These are phyloP conservation scores for Protonemura montana DNA, from an alignment of 2,888 invertebrate species.

Conservation along the genomic window DNA sequence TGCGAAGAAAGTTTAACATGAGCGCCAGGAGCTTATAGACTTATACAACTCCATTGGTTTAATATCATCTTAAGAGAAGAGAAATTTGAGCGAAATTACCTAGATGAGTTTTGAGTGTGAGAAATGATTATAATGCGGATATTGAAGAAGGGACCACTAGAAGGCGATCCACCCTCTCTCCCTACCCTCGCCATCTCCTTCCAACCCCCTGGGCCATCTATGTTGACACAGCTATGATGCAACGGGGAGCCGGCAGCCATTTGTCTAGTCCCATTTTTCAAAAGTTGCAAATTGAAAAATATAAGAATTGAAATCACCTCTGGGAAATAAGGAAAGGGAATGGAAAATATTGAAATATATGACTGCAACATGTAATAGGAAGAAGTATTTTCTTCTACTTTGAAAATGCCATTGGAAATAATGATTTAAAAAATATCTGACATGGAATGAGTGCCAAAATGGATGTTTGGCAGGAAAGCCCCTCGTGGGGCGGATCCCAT, in stretches of 20 bases:
- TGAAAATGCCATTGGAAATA: not conserved
- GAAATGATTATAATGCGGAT: no score
- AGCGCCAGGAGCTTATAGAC: no score
- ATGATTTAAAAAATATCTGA: not conserved
- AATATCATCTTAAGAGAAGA: not conserved
- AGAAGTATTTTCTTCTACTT: not conserved
- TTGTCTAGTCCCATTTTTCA: slow-evolving; percentile 36
- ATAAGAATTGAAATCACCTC: slow-evolving; percentile 39
- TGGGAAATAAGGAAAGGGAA: slow-evolving; percentile 23
- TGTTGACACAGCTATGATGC: slow-evolving; percentile 23
- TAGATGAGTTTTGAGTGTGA: no score
- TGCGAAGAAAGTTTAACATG: no score
- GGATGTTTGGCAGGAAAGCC: not conserved
- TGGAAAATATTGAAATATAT: slow-evolving; percentile 34
- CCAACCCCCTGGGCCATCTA: not conserved
- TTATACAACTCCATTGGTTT: no score
- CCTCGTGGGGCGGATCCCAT: no score
- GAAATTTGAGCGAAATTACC: not conserved
- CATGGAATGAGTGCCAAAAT: not conserved
- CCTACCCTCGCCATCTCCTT: not conserved
- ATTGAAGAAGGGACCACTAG: not conserved
- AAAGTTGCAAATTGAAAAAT: slow-evolving; percentile 37
- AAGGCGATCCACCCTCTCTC: not conserved
- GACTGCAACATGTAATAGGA: not conserved
- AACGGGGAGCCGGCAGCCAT: not conserved